Conservation (phyloP, 2,113 vertebrate genomes). For the Pica pica region DNA sequence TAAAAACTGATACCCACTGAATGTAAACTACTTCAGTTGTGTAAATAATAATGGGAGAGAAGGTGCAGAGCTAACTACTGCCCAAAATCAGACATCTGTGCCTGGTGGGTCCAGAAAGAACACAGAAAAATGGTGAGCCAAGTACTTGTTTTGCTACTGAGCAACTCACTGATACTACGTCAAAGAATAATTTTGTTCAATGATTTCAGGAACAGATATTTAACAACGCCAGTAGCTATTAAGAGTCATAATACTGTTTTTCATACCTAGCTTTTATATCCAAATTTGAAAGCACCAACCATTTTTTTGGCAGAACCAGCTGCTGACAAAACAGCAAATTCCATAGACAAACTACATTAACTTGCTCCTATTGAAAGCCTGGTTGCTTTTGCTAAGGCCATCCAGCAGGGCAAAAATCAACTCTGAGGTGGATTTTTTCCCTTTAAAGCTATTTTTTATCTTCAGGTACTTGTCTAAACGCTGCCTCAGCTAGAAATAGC, state of each 20-base stretch:
- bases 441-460: background rate
- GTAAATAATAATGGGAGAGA: background rate
- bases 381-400: background rate
- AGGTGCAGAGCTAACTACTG: background rate
- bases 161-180: background rate
- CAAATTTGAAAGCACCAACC: background rate
- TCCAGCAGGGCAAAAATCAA: background rate
- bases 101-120: background rate
- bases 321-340: background rate
- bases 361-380: background rate
- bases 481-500: background rate
- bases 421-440: background rate
- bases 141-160: background rate
- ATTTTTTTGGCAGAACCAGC: background rate
- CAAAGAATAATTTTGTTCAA: background rate
- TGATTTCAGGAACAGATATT: background rate
- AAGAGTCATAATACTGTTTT: background rate
- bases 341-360: background rate
- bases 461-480: background rate
- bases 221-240: background rate
- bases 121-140: background rate
- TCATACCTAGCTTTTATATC: background rate
- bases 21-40: background rate
- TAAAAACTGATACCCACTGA: background rate
- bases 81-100: background rate